These are phyloP conservation scores for Isotomurus palustris DNA, from an alignment of 2,888 invertebrate genomes.

Conservation along the genomic window DNA sequence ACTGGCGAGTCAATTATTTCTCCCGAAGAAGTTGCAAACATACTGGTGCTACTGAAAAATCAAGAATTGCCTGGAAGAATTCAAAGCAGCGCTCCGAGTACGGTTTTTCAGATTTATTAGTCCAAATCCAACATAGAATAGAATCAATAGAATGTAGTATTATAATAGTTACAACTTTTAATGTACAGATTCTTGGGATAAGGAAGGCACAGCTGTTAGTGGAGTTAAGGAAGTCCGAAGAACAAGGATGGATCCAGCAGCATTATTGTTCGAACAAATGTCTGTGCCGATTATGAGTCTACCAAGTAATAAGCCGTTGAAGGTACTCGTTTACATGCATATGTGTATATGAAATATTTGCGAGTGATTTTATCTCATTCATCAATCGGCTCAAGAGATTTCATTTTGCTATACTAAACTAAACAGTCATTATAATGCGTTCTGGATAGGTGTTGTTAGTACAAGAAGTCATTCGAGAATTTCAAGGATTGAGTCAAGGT, in stretches of 20 bases:
- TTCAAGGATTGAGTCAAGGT: slow-evolving; percentile 39
- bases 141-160: neutral
- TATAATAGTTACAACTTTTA: neutral
- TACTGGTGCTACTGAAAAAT: slow-evolving; percentile 40
- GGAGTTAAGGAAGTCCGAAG: slow-evolving; percentile 42
- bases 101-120: neutral
- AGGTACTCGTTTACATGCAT: no score
- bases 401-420: no score
- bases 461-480: slow-evolving; percentile 37
- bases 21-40: slow-evolving; percentile 39
- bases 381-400: no score
- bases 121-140: neutral
- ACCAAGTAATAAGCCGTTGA: slow-evolving; percentile 38
- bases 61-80: slow-evolving; percentile 42
- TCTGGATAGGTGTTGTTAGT: slow-evolving; percentile 39
- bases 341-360: no score
- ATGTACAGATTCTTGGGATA: slow-evolving; percentile 43
- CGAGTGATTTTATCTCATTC: no score
- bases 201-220: slow-evolving; percentile 39
- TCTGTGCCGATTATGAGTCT: slow-evolving; percentile 43
- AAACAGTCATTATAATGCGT: no score
- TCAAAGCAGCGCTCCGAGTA: slow-evolving; percentile 42
- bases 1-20: slow-evolving; percentile 37
- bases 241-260: slow-evolving; percentile 44
- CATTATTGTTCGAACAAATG: slow-evolving; percentile 43